Evolutionary conservation across 2,113 vertebrate species (phyloP), one percentile per base, ranked within the genome.

Genomic region (Promerops cafer): DNA sequence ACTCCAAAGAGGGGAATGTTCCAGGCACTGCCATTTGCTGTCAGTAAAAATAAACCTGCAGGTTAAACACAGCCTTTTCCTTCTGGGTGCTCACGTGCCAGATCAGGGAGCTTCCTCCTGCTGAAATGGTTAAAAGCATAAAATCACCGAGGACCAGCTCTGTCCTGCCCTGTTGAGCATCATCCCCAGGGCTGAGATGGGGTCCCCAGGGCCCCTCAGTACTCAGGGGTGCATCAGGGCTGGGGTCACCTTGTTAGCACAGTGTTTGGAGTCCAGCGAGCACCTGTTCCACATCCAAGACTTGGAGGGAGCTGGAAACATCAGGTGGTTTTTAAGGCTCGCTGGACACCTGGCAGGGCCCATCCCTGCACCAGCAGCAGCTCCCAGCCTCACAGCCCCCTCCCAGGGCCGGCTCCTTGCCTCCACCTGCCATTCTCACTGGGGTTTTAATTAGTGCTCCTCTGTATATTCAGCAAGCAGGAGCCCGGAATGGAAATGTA

Each of bases 401-500:
- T 72, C n/a, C 33, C 0, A 11, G 83, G 74, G 47, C 45, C 2
- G 1, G 31, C 37, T 72, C 68, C 91, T 64, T 83, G 61, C 78
- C 57, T 42, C 57, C 0, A 1, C 81, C 74, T 37, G 59, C 71
- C 21, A 1, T 61, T 80, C 5, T 16, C 8, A 1, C 50, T 21
- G 61, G 52, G 53, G 83, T 83, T 94, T 95, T 97, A 97, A 97
- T 97, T 96, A 97, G 69, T 24, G 61, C 87, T 97, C 65, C 72
- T 92, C 83, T 92, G 65, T 77, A 89, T 96, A 94, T 94, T 91
- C 85, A 92, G 57, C 76, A 42, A 92, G 92, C 71, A 3, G 78
- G 75, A 97, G 87, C 81, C 83, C n/a, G 1, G 83, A 93, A 97
- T 97, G 96, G 95, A 97, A 97, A 96, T 79, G 83, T 93, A 97